These are phyloP conservation scores for Scaptomyza cyrtandrae DNA, from an alignment of 2,888 invertebrate genomes.

Conservation along the genomic window DNA sequence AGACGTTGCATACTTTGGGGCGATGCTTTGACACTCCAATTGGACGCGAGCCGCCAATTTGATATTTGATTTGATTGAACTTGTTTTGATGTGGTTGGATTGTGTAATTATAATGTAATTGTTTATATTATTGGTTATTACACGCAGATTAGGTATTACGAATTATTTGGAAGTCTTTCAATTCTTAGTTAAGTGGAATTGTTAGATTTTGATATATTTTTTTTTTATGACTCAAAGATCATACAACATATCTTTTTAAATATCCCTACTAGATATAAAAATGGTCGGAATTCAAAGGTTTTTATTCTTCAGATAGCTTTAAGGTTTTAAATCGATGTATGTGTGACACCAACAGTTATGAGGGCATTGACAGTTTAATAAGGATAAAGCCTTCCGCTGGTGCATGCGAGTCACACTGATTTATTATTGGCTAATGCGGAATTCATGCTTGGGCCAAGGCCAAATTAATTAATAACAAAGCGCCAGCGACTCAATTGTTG, in stretches of 20 bases:
- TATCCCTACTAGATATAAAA: background rate
- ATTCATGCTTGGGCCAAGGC: slow-evolving; percentile 58
- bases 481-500: slow-evolving; percentile 56
- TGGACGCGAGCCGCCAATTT: slow-evolving; percentile 20
- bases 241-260: no score
- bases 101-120: slow-evolving; percentile 4
- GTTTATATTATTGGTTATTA: background rate
- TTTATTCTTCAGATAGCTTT: background rate
- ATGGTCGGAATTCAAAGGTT: no score
- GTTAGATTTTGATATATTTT: no score
- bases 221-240: no score
- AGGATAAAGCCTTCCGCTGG: slow-evolving; percentile 35
- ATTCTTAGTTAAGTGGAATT: no score
- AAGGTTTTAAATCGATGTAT: slow-evolving; percentile 3
- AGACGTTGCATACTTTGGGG: slow-evolving; percentile 72
- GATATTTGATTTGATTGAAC: slow-evolving; percentile 11
- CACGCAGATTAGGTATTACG: background rate
- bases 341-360: slow-evolving; percentile 31
- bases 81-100: background rate
- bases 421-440: slow-evolving; percentile 70
- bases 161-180: no score
- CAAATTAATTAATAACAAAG: slow-evolving; percentile 77
- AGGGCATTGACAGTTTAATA: slow-evolving; percentile 14
- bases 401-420: slow-evolving; percentile 39
- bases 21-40: slow-evolving; percentile 17